Percentiles rank a stretch among this genome's conserved stretches.
These are phyloP conservation scores for Scaptodrosophila latifasciaeformis DNA, from an alignment of 2,888 invertebrate genomes.

Conservation along the genomic window DNA sequence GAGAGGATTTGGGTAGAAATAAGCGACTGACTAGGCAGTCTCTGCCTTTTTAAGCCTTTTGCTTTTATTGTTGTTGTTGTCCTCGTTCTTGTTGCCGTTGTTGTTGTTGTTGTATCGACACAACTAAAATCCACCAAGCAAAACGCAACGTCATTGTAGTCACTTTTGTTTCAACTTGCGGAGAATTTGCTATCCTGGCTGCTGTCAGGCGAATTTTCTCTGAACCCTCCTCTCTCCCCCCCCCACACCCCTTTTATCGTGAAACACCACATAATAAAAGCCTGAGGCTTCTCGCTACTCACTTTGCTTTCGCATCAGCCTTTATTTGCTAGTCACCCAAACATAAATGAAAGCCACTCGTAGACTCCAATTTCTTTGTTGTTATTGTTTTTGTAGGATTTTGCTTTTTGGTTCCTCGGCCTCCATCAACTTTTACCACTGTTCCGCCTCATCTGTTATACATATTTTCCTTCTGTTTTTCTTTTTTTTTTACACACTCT, in stretches of 20 bases:
- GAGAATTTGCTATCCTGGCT: slow-evolving; percentile 1
- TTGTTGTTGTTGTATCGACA: slow-evolving; percentile 16
- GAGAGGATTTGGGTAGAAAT: neutral
- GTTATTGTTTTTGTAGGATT: too few relatives aligned
- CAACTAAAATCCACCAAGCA: too few relatives aligned
- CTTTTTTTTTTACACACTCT: too few relatives aligned
- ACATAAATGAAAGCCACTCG: slow-evolving; percentile 36
- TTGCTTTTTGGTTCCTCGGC: too few relatives aligned
- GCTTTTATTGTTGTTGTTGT: slow-evolving; percentile 28
- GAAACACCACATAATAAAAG: too few relatives aligned
- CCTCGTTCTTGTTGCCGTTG: slow-evolving; percentile 12
- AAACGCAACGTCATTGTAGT: slow-evolving; percentile 19
- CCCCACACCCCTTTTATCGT: neutral
- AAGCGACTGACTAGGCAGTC: neutral
- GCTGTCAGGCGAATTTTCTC: too few relatives aligned
- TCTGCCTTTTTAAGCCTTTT: slow-evolving; percentile 26
- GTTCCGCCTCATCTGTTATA: too few relatives aligned
- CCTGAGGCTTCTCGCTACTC: too few relatives aligned
- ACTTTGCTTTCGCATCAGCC: too few relatives aligned
- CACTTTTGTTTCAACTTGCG: slow-evolving; percentile 46
- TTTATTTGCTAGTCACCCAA: slow-evolving; percentile 19
- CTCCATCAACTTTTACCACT: too few relatives aligned
- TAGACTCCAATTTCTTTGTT: slow-evolving; percentile 23
- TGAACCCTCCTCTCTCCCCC: neutral
- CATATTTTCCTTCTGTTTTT: too few relatives aligned